Evolutionary conservation across 1,140 invertebrate genomes (phyloP).

Genomic region (Acromyrmex echinatior): DNA sequence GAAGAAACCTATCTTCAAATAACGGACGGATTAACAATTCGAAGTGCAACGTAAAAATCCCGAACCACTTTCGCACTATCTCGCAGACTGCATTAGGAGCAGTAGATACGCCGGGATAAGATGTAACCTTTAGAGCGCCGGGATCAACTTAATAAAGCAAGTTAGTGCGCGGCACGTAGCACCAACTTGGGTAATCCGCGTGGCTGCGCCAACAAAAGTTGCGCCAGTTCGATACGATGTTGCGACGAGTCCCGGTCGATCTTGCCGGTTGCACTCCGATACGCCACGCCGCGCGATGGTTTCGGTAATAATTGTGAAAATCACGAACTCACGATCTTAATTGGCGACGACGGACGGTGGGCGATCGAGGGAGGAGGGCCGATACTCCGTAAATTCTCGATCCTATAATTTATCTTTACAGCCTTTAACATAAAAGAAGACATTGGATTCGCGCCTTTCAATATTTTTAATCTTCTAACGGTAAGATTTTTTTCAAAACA

Average conservation of each 20-base stretch:
- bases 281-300: slow-evolving; percentile 56
- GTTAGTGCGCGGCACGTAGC: slow-evolving; percentile 64
- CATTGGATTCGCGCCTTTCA: background rate
- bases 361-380: slow-evolving; percentile 7
- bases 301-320: slow-evolving; percentile 75
- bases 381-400: slow-evolving; percentile 11
- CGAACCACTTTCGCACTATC: slow-evolving; percentile 50
- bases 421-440: slow-evolving; percentile 10
- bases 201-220: slow-evolving; percentile 60
- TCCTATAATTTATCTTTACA: slow-evolving; percentile 1
- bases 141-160: slow-evolving; percentile 70
- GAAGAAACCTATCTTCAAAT: background rate
- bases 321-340: slow-evolving; percentile 69
- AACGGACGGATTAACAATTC: slow-evolving; percentile 24
- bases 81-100: slow-evolving; percentile 44
- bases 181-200: slow-evolving; percentile 68
- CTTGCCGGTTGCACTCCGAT: slow-evolving; percentile 55
- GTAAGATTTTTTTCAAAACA: no score
- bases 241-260: slow-evolving; percentile 53
- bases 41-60: slow-evolving; percentile 30
- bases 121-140: slow-evolving; percentile 65
- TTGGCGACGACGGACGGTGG: slow-evolving; percentile 49
- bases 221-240: slow-evolving; percentile 62
- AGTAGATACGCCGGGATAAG: slow-evolving; percentile 66
- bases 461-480: background rate